Conservation (phyloP, 2,888 invertebrate species). For the Cabera pusaria region DNA sequence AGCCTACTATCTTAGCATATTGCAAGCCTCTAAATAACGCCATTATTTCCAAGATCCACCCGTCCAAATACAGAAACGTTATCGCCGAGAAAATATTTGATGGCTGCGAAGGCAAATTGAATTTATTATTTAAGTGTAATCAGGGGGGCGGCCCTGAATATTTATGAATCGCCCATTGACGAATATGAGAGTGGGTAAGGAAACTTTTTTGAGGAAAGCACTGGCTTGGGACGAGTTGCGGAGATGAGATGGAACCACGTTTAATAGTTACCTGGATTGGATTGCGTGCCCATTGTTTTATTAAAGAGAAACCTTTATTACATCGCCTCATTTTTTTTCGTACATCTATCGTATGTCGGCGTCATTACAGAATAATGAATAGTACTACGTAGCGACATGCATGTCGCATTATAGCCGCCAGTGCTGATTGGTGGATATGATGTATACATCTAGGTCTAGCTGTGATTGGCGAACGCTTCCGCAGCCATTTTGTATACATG, state of each 20-base stretch:
- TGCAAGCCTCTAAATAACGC: conserved; percentile 79
- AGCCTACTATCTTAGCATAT: conserved; percentile 83
- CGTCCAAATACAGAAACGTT: conserved; percentile 72
- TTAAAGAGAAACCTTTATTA: too few relatives aligned
- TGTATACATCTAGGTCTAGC: too few relatives aligned
- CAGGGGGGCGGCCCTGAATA: conserved; percentile 50
- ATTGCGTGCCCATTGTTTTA: conserved; percentile 3
- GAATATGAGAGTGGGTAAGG: conserved; percentile 50
- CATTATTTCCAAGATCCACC: conserved; percentile 71
- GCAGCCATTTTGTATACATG: too few relatives aligned
- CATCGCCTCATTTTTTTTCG: too few relatives aligned
- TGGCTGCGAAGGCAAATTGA: conserved; percentile 70
- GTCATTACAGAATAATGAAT: too few relatives aligned
- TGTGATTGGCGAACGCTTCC: too few relatives aligned
- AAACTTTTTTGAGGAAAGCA: conserved; percentile 32
- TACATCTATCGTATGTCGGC: too few relatives aligned
- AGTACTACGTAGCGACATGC: too few relatives aligned
- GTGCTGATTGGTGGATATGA: too few relatives aligned
- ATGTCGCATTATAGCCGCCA: too few relatives aligned
- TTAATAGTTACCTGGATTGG: conserved; percentile 19
- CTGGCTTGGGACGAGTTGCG: conserved; percentile 32
- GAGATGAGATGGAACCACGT: conserved; percentile 27
- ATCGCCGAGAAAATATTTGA: conserved; percentile 74
- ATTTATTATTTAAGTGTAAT: conserved; percentile 79
- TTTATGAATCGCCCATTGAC: conserved; percentile 59